Base-by-base conservation (phyloP, 2,888 invertebrate genomes). In the Stenotaenia linearis region DNA sequence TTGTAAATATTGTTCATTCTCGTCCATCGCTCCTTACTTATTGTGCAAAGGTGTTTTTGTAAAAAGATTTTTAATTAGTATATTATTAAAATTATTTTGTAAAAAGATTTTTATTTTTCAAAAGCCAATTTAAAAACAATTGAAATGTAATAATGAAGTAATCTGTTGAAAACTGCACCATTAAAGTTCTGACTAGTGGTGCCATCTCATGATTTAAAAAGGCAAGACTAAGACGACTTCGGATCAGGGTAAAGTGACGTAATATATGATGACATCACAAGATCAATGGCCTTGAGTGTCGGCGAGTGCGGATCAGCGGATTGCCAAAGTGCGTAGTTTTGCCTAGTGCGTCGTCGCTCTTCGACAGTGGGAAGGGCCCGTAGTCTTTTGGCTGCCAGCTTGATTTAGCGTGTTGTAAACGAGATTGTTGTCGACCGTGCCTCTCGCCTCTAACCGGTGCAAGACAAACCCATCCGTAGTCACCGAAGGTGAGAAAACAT, bases 251-350 rank as follows among this genome's bases (percentile, higher is more conserved):
- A 18, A 50, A 50, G 7, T 50, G 50, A 50, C 50, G 50, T 50
- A 50, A 50, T n/a, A 18, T n/a, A 18, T n/a, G 50, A 18, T 50
- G 50, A 50, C 50, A 50, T 50, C 50, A 50, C 50, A 50, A 50
- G 50, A 50, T 50, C 75, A 32, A 32, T 74, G 75, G 32, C 75
- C 75, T 74, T 74, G 75, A 74, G 28, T 74, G 75, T 30, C 75
- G 30, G 30, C 75, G 75, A 25, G 18, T n/a, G n/a, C n/a, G n/a
- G n/a, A n/a, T n/a, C n/a, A 28, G 25, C 25, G 69, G 25, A 23
- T 23, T 28, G 69, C 28, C 18, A 18, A 28, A 28, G 25, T 69
- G 28, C 28, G 23, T 23, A 23, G 69, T 69, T 28, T 23, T 69
- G 23, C 25, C 28, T 69, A 4, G 69, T 69, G 12, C 69, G 69